These are phyloP conservation scores for Coronaproctus castanopsis DNA, from an alignment of 2,888 invertebrate genomes.

Conservation along the genomic window DNA sequence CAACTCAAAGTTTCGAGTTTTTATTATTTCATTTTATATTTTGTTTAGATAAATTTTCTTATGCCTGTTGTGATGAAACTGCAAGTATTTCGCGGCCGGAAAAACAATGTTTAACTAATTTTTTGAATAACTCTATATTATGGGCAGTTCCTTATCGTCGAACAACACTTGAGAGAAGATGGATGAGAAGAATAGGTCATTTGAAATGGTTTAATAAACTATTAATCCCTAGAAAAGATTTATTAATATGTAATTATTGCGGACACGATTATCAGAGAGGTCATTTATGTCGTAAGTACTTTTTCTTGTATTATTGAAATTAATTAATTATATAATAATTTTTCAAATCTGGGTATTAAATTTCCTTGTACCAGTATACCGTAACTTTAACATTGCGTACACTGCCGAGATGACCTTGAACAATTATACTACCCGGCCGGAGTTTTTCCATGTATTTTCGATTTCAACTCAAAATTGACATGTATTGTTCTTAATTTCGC, in stretches of 20 bases:
- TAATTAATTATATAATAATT: background rate
- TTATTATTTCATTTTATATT: background rate
- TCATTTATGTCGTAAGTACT: conserved; percentile 54
- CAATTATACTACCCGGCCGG: too few species aligned
- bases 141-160: conserved; percentile 66
- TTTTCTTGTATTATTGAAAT: background rate
- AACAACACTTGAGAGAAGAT: conserved; percentile 50
- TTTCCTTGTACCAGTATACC: too few species aligned
- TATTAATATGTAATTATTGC: conserved; percentile 58
- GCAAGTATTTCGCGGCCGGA: background rate
- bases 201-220: conserved; percentile 48
- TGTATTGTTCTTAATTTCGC: too few species aligned
- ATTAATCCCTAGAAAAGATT: conserved; percentile 45
- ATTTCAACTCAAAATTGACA: too few species aligned
- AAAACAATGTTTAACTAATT: background rate
- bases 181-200: conserved; percentile 48
- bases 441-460: too few species aligned
- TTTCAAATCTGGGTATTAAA: background rate
- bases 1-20: background rate
- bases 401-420: too few species aligned
- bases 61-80: background rate
- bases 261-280: conserved; percentile 64
- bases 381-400: too few species aligned
- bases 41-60: background rate
- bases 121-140: conserved; percentile 41